Conservation (phyloP, 2,113 vertebrate species). For the Myotis brandtii region DNA sequence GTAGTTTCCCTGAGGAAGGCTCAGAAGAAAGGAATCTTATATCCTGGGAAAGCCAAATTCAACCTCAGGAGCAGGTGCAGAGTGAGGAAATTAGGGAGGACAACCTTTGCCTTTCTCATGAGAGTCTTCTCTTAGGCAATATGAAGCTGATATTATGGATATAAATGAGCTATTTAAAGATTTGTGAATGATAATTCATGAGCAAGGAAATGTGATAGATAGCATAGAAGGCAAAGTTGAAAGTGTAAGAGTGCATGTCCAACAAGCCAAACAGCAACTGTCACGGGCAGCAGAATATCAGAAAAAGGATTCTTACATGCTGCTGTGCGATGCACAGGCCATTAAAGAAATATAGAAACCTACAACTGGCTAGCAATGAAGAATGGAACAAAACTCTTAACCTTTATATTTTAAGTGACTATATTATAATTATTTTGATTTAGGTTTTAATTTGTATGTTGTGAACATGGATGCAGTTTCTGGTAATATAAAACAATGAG, state of each 20-base stretch:
- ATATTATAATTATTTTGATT: background rate
- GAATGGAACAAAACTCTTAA: slow-evolving; percentile 35
- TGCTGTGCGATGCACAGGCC: slow-evolving; percentile 10
- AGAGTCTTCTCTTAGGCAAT: slow-evolving; percentile 92
- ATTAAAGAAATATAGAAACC: slow-evolving; percentile 11
- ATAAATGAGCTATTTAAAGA: slow-evolving; percentile 99
- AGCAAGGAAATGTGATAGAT: slow-evolving; percentile 98
- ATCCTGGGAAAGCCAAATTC: slow-evolving; percentile 88
- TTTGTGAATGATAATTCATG: slow-evolving; percentile 97
- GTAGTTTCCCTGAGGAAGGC: slow-evolving; percentile 89
- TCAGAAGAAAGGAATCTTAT: slow-evolving; percentile 88
- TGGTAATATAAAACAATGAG: background rate
- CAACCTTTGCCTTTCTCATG: slow-evolving; percentile 94
- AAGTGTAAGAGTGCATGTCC: background rate
- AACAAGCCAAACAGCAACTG: background rate
- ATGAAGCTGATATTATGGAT: slow-evolving; percentile 96
- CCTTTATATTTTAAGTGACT: background rate
- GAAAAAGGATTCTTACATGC: slow-evolving; percentile 55
- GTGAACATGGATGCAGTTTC: background rate
- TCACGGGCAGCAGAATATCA: background rate
- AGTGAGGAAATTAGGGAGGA: slow-evolving; percentile 94
- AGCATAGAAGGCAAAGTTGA: slow-evolving; percentile 40
- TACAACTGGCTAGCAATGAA: background rate
- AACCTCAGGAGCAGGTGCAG: slow-evolving; percentile 90
- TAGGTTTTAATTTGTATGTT: slow-evolving; percentile 23